phyloP scores from a whole-genome alignment of 2,797 vertebrate genomes.

The Remorina albescens region DNA sequence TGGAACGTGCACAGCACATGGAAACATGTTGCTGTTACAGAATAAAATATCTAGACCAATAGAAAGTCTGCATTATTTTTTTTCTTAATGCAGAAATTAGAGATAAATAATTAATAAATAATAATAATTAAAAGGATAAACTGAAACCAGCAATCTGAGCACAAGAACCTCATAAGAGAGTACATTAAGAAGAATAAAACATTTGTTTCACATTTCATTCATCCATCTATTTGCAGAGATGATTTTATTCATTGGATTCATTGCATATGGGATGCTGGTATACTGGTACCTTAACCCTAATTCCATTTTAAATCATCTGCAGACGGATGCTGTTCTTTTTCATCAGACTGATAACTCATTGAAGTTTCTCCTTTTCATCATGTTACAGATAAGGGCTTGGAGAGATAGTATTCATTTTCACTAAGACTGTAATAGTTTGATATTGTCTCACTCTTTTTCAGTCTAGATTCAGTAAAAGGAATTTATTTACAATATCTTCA shows the following conservation, averaged over 20 bases:
- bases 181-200: neutral
- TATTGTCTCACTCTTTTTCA: no score
- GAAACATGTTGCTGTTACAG: neutral
- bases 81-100: neutral
- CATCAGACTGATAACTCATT: conserved; percentile 47
- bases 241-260: no score
- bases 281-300: no score
- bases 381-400: conserved; percentile 56
- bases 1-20: neutral
- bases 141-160: no score
- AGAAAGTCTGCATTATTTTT: neutral
- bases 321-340: conserved; percentile 19
- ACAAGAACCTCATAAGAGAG: neutral
- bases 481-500: conserved; percentile 35
- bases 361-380: conserved; percentile 47
- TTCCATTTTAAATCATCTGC: neutral
- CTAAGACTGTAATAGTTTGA: conserved; percentile 39
- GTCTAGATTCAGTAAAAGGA: conserved; percentile 52
- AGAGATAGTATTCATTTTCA: conserved; percentile 58
- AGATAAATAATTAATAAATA: neutral
- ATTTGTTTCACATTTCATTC: neutral
- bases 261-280: no score
- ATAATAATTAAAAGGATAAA: neutral
- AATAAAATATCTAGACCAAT: neutral
- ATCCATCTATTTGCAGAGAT: no score